These are phyloP conservation scores for Drosophila dunni DNA, from an alignment of 1,140 invertebrate species.

Conservation along the genomic window DNA sequence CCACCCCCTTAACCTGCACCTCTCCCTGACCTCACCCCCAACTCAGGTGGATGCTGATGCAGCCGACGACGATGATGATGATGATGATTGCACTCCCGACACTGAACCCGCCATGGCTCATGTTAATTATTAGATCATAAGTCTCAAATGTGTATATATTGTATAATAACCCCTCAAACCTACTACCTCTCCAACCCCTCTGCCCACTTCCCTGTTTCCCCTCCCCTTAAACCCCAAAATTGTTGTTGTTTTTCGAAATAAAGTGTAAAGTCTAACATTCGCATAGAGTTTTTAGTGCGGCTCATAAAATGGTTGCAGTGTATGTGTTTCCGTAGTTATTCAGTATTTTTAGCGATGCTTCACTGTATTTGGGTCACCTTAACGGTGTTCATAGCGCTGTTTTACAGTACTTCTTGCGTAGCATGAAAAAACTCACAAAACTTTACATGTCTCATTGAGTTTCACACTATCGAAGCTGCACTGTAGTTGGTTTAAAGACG, in stretches of 20 bases:
- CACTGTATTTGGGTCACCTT: too few species aligned
- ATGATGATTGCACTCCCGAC: conserved; percentile 64
- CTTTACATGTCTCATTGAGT: too few species aligned
- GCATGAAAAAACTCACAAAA: too few species aligned
- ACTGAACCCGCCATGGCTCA: conserved; percentile 44
- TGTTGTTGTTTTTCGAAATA: conserved; percentile 68
- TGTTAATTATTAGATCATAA: conserved; percentile 81
- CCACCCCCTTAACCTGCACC: neutral
- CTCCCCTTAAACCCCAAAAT: conserved; percentile 44
- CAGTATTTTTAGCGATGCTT: too few species aligned
- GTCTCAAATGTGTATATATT: conserved; percentile 60
- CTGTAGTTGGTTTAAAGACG: too few species aligned
- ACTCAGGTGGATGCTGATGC: conserved; percentile 32
- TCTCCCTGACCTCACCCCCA: neutral
- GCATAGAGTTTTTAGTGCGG: neutral
- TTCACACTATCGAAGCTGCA: too few species aligned
- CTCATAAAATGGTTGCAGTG: neutral
- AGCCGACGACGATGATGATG: conserved; percentile 34
- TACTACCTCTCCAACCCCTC: conserved; percentile 5
- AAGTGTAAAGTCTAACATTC: conserved; percentile 75
- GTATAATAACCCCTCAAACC: conserved; percentile 26
- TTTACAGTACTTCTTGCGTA: neutral
- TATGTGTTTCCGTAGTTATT: too few species aligned
- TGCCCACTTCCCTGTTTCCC: conserved; percentile 6
- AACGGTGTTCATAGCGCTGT: neutral